Evolutionary conservation across 2,113 vertebrate species (phyloP).

Genomic region (Scartelaos histophorus): DNA sequence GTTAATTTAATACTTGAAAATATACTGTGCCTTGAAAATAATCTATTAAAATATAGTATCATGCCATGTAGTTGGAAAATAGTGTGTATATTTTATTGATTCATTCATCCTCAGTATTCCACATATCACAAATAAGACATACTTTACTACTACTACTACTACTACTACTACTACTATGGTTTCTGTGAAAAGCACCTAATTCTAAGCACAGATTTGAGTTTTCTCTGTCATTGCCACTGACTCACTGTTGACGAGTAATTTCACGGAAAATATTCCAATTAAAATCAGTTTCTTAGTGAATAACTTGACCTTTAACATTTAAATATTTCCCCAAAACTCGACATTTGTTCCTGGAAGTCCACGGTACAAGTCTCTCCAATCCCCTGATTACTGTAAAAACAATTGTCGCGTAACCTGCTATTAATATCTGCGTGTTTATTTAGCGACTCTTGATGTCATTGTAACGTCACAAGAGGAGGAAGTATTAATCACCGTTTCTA

Average conservation of each 20-base stretch:
- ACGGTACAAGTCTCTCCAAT: constrained; percentile 46
- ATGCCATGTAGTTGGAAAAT: too few relatives aligned
- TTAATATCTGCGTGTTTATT: constrained; percentile 12
- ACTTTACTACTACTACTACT: too few relatives aligned
- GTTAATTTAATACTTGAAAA: too few relatives aligned
- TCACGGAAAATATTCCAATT: background rate
- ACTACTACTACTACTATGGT: too few relatives aligned
- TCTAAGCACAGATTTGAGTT: too few relatives aligned
- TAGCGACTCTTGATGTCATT: constrained; percentile 13
- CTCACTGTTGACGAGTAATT: background rate
- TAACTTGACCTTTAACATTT: constrained; percentile 24
- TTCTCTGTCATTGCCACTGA: background rate
- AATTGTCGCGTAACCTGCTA: constrained; percentile 15
- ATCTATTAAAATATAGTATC: too few relatives aligned
- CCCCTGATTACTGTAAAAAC: constrained; percentile 27
- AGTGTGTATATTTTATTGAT: too few relatives aligned
- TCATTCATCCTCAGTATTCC: background rate
- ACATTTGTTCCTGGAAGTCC: constrained; percentile 56
- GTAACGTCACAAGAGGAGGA: constrained; percentile 39
- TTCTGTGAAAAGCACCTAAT: background rate
- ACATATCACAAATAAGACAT: too few relatives aligned
- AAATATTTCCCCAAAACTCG: constrained; percentile 31
- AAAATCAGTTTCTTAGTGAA: background rate
- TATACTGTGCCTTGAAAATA: too few relatives aligned
- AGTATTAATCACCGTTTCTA: constrained; percentile 69